These are phyloP conservation scores for Parazoanthus darwini DNA, from an alignment of 92 coral and sea anemone species.

Conservation along the genomic window DNA sequence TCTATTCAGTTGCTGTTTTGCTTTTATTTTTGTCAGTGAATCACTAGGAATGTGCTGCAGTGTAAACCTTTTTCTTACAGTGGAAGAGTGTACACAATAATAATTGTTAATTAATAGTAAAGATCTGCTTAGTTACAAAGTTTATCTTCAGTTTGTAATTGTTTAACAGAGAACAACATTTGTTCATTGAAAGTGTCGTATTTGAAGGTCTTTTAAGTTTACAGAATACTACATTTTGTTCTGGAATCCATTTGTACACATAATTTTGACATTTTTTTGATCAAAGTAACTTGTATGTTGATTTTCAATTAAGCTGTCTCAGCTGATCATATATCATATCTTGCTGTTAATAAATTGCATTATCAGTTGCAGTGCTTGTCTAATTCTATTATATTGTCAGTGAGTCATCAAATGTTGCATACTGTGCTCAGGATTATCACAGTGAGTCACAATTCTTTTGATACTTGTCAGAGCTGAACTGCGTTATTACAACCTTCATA, in stretches of 20 bases:
- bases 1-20: no score
- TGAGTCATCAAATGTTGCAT: not conserved
- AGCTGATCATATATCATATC: not conserved
- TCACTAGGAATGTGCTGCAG: no score
- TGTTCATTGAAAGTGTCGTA: not conserved
- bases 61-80: no score
- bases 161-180: no score
- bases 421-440: not conserved
- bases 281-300: not conserved
- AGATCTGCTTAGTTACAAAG: no score
- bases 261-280: no score
- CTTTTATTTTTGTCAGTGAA: no score
- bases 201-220: not conserved
- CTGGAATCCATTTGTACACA: not conserved
- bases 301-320: not conserved
- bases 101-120: no score
- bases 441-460: not conserved
- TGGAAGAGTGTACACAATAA: no score
- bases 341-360: not conserved
- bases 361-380: not conserved
- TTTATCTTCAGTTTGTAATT: no score
- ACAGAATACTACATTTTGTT: not conserved
- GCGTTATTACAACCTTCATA: not conserved
- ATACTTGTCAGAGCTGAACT: not conserved
- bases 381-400: not conserved